A percentile compares a stretch with the other conserved stretches of the same genome.
phyloP scores from a whole-genome alignment of 2,797 vertebrate species.

The Rhyacichthys aspro region DNA sequence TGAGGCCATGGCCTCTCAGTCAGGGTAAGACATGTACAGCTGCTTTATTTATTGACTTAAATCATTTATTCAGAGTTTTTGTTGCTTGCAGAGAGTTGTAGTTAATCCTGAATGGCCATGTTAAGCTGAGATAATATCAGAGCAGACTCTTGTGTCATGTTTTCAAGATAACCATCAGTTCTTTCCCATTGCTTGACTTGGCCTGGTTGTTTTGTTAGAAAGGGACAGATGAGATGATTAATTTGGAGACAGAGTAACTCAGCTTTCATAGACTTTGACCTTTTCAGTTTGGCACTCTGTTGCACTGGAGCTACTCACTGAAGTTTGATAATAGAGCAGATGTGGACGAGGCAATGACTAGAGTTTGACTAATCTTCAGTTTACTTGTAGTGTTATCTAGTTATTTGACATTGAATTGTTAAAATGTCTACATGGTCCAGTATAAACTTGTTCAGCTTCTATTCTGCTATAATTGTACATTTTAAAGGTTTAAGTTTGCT shows the following conservation, averaged over 20 bases:
- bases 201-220: slow-evolving; percentile 21
- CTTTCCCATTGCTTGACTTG: slow-evolving; percentile 18
- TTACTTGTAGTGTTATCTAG: no score
- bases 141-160: slow-evolving; percentile 27
- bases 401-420: no score
- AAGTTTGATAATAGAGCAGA: slow-evolving; percentile 10
- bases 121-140: slow-evolving; percentile 5
- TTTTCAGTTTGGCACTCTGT: slow-evolving; percentile 52
- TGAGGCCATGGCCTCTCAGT: slow-evolving; percentile 85
- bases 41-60: slow-evolving; percentile 60
- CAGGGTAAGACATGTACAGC: slow-evolving; percentile 81
- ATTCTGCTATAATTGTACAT: no score
- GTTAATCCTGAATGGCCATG: slow-evolving; percentile 1
- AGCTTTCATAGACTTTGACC: slow-evolving; percentile 67
- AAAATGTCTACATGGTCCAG: no score
- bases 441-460: neutral
- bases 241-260: slow-evolving; percentile 51
- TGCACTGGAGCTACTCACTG: slow-evolving; percentile 25
- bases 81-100: neutral
- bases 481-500: no score
- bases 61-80: neutral
- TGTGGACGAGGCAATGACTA: neutral
- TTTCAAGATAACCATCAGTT: slow-evolving; percentile 46
- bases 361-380: no score
- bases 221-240: slow-evolving; percentile 54